These are phyloP conservation scores for Anas platyrhynchos DNA, from an alignment of 2,113 vertebrate genomes.

Conservation along the genomic window DNA sequence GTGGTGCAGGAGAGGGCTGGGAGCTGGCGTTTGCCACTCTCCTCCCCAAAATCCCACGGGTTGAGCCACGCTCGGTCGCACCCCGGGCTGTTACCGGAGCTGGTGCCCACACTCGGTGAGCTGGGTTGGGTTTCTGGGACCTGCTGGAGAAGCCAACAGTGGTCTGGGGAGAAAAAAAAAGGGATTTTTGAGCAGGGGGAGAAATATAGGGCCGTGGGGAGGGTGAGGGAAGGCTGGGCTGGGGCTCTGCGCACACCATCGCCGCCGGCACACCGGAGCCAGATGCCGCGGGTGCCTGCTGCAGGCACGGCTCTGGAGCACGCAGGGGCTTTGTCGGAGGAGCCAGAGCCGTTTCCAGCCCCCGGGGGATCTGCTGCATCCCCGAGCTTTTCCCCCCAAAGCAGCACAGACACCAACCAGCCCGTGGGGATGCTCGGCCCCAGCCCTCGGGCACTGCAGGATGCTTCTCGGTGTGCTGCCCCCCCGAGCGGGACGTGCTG, in stretches of 20 bases:
- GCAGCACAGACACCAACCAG: background rate
- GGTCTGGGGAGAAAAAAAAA: too few relatives aligned
- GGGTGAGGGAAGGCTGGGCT: background rate
- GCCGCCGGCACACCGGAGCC: fast-evolving
- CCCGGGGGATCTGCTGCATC: background rate
- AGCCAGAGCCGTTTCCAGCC: background rate
- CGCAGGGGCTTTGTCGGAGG: background rate
- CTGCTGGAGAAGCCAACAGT: fast-evolving
- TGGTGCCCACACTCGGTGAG: background rate
- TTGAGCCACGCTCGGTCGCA: fast-evolving
- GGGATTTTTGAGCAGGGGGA: background rate
- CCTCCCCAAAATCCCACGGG: background rate
- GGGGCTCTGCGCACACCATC: background rate
- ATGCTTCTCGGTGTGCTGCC: background rate
- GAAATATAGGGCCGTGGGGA: fast-evolving
- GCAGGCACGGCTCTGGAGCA: fast-evolving
- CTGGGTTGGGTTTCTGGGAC: background rate
- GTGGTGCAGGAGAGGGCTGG: background rate
- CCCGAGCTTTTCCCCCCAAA: background rate
- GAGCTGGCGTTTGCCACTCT: background rate
- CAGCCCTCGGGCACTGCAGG: background rate
- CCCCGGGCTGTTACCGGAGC: background rate
- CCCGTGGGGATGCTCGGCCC: fast-evolving
- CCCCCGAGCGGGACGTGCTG: background rate
- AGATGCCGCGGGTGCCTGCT: background rate